Percentiles rank a stretch among this genome's conserved stretches.
Conservation (phyloP, 2,797 vertebrate genomes). For the Xenopus petersii region DNA sequence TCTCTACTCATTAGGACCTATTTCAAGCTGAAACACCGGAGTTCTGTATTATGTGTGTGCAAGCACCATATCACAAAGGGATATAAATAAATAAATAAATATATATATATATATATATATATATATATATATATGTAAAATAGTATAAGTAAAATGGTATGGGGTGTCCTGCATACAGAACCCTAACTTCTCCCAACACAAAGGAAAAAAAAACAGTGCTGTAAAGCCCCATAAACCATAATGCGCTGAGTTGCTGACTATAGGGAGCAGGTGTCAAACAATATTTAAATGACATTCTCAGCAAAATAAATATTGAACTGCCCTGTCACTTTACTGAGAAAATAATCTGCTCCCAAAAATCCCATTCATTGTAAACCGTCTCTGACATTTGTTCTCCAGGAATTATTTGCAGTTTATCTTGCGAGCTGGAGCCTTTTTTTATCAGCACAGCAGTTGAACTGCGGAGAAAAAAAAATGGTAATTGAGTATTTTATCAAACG, state of each 20-base stretch:
- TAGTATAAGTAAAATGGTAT: no score
- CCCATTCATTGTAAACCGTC: constrained; percentile 64
- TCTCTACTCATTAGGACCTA: no score
- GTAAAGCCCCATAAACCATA: constrained; percentile 56
- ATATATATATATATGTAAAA: no score
- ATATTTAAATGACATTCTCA: constrained; percentile 68
- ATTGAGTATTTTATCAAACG: constrained; percentile 82
- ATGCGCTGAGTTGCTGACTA: constrained; percentile 55
- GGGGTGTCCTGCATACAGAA: background rate
- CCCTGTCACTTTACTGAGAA: constrained; percentile 64
- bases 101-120: no score
- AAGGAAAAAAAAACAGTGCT: constrained; percentile 46
- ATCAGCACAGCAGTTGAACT: constrained; percentile 71
- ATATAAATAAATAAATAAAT: no score
- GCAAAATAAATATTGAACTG: constrained; percentile 69
- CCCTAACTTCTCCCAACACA: constrained; percentile 9
- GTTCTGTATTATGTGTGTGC: no score
- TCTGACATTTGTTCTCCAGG: constrained; percentile 73
- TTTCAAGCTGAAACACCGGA: no score
- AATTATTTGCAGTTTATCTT: constrained; percentile 78
- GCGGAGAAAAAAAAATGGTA: constrained; percentile 66
- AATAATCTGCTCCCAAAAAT: constrained; percentile 70
- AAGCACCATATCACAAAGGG: no score
- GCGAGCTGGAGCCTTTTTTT: constrained; percentile 62
- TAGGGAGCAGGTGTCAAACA: constrained; percentile 69